A percentile compares a stretch with the other conserved stretches of the same genome.
phyloP scores from a whole-genome alignment of 1,140 invertebrate species.

The Bombus difficillimus region DNA sequence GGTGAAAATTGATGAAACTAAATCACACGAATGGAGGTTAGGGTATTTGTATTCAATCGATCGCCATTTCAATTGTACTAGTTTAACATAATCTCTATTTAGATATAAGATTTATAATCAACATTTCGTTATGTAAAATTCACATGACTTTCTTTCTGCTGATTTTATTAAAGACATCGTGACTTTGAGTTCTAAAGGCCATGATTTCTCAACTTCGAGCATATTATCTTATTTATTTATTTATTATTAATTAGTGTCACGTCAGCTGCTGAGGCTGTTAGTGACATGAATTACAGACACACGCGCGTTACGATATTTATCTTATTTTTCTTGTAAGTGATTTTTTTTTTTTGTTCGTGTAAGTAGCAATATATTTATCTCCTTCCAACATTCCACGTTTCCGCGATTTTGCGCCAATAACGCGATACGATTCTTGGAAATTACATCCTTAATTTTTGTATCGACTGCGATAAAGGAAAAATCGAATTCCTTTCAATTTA shows the following conservation, averaged over 20 bases:
- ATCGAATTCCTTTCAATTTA: not conserved
- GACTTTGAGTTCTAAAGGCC: conserved; percentile 53
- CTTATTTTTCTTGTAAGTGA: not conserved
- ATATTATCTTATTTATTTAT: conserved; percentile 19
- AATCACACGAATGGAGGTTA: not conserved
- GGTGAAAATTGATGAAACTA: not conserved
- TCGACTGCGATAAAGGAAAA: not conserved
- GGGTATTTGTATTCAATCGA: not conserved
- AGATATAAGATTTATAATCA: not conserved
- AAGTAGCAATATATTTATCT: not conserved
- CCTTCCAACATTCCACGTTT: not conserved
- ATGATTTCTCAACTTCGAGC: conserved; percentile 22
- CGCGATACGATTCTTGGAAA: not conserved
- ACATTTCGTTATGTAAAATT: not conserved
- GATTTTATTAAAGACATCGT: not conserved
- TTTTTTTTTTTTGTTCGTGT: not conserved
- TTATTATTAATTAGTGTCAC: no score
- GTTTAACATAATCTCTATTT: not conserved
- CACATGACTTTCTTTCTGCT: not conserved
- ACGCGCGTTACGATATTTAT: not conserved
- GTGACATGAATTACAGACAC: no score
- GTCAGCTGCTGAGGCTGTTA: no score
- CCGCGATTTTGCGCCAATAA: not conserved
- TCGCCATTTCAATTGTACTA: no score
- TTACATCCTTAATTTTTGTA: no score